Evolutionary conservation across 2,797 vertebrate genomes (phyloP), one percentile per base, ranked within the genome.

Genomic region (Manis crassicaudata): DNA sequence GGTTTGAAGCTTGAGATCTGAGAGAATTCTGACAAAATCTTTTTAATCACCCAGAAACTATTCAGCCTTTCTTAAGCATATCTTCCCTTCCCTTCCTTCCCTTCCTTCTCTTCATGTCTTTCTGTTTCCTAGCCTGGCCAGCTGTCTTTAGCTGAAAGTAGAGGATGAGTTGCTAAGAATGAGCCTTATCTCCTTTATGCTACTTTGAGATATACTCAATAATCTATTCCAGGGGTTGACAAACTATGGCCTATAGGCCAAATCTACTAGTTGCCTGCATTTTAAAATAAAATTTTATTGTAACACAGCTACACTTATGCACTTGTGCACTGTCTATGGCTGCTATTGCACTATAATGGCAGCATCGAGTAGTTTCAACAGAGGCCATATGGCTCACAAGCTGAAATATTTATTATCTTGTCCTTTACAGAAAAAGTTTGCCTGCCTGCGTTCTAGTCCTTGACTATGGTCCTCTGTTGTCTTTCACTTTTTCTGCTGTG

Each of bases 251-350:
- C 63, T 3, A 0, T 3, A 14, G 17, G 58, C 43, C 65, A 43
- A 23, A 32, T 73, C 58, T 62, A 70, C 58, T 35, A 29, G 13
- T 70, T 72, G 11, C 40, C 52, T 40, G 72, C 37, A 82, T 90
- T 92, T 73, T 83, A 46, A 75, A 65, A 88, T 76, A n/a, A 91
- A 86, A 37, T 76, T 79, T 83, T 62, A 91, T 50, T 46, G 8
- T 62, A 2, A 32, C 46, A 14, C 11, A 62, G 32, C 50, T 67
- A 12, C 3, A 27, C 13, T 17, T 23, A 3, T 56, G 85, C 40
- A 29, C 35, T 50, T 52, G 5, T 3, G n/a, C 63, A 3, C 11
- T 9, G 1, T 40, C 54, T 35, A 0, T 7, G 70, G 32, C 72
- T 40, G 23, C 21, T 56, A 75, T 60, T 72, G 43, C 13, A 10